Evolutionary conservation across 2,797 vertebrate genomes (phyloP).

Genomic region (Dendrocincla fuliginosa): DNA sequence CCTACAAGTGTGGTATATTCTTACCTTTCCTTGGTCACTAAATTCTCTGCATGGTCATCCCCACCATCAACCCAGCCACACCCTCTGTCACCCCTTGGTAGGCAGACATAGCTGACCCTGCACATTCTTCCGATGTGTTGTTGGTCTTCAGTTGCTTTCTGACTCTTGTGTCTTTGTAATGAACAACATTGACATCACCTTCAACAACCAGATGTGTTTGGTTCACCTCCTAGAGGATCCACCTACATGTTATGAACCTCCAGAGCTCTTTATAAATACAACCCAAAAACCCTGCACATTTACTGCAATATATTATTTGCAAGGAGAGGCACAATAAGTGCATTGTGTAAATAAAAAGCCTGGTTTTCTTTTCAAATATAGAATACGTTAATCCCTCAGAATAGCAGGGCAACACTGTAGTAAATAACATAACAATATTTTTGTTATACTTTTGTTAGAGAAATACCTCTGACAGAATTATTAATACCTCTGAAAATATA

Average conservation of each 20-base stretch:
- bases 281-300: neutral
- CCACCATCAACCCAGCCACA: neutral
- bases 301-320: neutral
- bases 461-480: neutral
- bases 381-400: neutral
- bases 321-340: neutral
- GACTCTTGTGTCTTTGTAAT: neutral
- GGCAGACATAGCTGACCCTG: neutral
- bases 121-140: neutral
- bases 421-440: neutral
- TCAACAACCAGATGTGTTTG: neutral
- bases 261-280: neutral
- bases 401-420: neutral
- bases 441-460: neutral
- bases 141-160: neutral
- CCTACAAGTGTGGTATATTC: neutral
- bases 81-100: neutral
- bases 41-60: neutral
- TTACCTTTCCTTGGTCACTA: neutral
- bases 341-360: neutral
- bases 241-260: neutral
- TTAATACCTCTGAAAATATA: neutral
- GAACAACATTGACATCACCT: neutral
- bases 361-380: neutral
- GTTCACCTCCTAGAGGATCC: neutral